Evolutionary conservation across 2,797 vertebrate species (phyloP).

Genomic region (Eremophila alpestris): DNA sequence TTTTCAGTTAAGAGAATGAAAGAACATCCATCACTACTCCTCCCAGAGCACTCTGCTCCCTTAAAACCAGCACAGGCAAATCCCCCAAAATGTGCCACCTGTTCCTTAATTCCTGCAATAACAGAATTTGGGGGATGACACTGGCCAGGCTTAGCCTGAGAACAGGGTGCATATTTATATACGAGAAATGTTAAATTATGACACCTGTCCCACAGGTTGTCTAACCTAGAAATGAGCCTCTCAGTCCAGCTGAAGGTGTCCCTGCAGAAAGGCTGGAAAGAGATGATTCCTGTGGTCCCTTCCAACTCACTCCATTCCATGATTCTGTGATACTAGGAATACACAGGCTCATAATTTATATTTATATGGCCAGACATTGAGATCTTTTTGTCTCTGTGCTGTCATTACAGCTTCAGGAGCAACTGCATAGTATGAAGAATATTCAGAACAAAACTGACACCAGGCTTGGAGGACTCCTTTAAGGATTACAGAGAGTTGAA

Average conservation of each 20-base stretch:
- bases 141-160: background rate
- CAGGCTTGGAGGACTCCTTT: background rate
- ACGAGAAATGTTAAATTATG: background rate
- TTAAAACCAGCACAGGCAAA: background rate
- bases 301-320: background rate
- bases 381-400: background rate
- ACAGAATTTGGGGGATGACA: background rate
- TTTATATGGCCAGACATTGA: background rate
- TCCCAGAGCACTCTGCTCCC: background rate
- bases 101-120: background rate
- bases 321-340: background rate
- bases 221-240: background rate
- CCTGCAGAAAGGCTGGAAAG: background rate
- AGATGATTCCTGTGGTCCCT: background rate
- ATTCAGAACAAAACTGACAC: background rate
- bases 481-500: background rate
- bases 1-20: background rate
- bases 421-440: background rate
- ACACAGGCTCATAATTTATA: background rate
- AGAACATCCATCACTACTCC: background rate
- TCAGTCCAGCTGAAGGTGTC: background rate
- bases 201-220: background rate
- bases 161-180: background rate
- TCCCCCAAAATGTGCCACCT: background rate
- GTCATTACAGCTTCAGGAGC: background rate